Evolutionary conservation across 2,888 invertebrate species (phyloP), one percentile per base, ranked within the genome.

Genomic region (Drosophila meridiana): DNA sequence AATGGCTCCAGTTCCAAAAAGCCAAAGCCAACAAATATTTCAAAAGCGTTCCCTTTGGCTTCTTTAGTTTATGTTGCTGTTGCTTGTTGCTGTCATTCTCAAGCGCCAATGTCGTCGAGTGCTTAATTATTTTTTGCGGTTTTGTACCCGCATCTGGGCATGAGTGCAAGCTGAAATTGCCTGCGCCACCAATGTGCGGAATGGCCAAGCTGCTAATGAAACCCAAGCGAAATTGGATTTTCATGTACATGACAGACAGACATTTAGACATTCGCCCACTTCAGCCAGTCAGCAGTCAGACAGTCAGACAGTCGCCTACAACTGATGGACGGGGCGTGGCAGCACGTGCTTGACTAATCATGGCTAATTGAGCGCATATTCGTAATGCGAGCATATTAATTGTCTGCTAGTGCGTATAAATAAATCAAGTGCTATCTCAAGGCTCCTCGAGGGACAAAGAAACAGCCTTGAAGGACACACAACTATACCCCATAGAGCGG

Each of bases 81-180:
- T 59, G 66, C 69, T 64, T 65, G 53, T 43, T 60, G 83, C 69
- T 89, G 90, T 85, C 85, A 85, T 75, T 86, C 74, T 78, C 90
- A 88, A 90, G 81, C 73, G 64, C 69, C 87, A 78, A 83, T 80
- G 75, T 78, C 80, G 85, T 72, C 81, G 86, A 86, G 84, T 76
- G 74, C 86, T 87, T 90, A 87, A 87, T 87, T 87, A 87, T 87
- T 89, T 87, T 87, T 90, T 87, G 86, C 69, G 86, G 86, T 87
- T 89, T 73, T 73, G 82, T 61, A 43, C 59, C 76, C 87, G 60
- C 56, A 72, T 78, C 77, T 71, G 81, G 62, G 76, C 69, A 45
- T 50, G 67, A 78, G 76, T 56, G 53, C 53, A 73, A 76, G 61
- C 48, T 48, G 72, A 77, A 86, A 86, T 90, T 67, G 90, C 89